Conservation (phyloP, 2,888 invertebrate genomes). For the Eupeodes latifasciatus region DNA sequence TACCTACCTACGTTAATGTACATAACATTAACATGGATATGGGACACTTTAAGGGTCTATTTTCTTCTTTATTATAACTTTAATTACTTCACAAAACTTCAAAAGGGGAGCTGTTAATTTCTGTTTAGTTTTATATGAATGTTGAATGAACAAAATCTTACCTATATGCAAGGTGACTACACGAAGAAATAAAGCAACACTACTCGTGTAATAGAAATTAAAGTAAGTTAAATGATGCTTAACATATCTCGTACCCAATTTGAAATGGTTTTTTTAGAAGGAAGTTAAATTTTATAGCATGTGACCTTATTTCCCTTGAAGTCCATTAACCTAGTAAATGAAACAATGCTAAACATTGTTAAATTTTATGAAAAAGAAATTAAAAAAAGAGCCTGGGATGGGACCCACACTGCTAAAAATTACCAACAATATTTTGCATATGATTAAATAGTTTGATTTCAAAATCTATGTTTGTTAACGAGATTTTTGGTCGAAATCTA, state of each 20-base stretch:
- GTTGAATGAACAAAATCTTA: neutral
- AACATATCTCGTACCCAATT: neutral
- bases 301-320: neutral
- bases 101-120: slow-evolving; percentile 33
- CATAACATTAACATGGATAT: slow-evolving; percentile 30
- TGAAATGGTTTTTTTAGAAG: slow-evolving; percentile 1
- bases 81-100: neutral
- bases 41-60: slow-evolving; percentile 30
- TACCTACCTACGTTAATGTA: slow-evolving; percentile 14
- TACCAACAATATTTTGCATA: too few species aligned
- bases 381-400: too few species aligned
- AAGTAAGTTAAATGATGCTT: slow-evolving; percentile 24
- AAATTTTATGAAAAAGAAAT: neutral
- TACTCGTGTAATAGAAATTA: slow-evolving; percentile 1
- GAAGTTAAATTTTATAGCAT: slow-evolving; percentile 1
- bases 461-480: too few species aligned
- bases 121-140: neutral
- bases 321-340: slow-evolving; percentile 13
- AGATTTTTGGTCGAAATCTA: too few species aligned
- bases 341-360: neutral
- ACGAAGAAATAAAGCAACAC: neutral
- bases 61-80: slow-evolving; percentile 40
- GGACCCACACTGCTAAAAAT: too few species aligned
- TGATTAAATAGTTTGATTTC: too few species aligned
- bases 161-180: neutral